Percentiles rank a stretch among this genome's conserved stretches.
phyloP scores from a whole-genome alignment of 2,888 invertebrate genomes.

The Chalcosyrphus nemorum region DNA sequence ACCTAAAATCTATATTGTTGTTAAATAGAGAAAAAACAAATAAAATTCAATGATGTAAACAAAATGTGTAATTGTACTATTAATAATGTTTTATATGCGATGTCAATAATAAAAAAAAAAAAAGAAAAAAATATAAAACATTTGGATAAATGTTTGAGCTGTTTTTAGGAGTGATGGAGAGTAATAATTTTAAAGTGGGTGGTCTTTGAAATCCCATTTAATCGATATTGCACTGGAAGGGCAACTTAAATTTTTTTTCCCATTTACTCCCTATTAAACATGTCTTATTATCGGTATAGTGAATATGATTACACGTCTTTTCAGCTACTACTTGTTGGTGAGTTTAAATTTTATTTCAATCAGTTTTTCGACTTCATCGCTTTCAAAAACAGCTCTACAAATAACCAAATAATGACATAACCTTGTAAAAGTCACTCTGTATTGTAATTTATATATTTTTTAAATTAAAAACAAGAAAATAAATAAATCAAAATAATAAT shows the following conservation, averaged over 20 bases:
- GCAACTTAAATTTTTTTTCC: too few species aligned
- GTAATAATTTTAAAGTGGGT: background rate
- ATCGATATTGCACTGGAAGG: too few species aligned
- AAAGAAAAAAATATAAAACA: background rate
- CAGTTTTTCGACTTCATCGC: too few species aligned
- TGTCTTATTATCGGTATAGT: too few species aligned
- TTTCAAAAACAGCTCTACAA: background rate
- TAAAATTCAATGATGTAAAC: background rate
- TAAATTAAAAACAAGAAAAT: background rate
- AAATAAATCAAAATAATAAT: too few species aligned
- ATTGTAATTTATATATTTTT: constrained; percentile 22
- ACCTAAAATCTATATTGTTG: constrained; percentile 44
- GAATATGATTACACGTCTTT: too few species aligned
- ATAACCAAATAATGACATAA: background rate
- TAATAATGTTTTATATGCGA: constrained; percentile 59
- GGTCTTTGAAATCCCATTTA: too few species aligned
- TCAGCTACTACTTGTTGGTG: too few species aligned
- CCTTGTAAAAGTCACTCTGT: constrained; percentile 5
- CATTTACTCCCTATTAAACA: too few species aligned
- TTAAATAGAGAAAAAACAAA: constrained; percentile 39
- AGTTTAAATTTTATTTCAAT: too few species aligned
- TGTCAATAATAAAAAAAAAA: constrained; percentile 42
- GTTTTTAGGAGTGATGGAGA: background rate
- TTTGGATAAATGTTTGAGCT: background rate
- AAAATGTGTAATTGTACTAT: constrained; percentile 24